Evolutionary conservation across 1,140 invertebrate genomes (phyloP), one percentile per base, ranked within the genome.

Genomic region (Campoletis sonorensis): DNA sequence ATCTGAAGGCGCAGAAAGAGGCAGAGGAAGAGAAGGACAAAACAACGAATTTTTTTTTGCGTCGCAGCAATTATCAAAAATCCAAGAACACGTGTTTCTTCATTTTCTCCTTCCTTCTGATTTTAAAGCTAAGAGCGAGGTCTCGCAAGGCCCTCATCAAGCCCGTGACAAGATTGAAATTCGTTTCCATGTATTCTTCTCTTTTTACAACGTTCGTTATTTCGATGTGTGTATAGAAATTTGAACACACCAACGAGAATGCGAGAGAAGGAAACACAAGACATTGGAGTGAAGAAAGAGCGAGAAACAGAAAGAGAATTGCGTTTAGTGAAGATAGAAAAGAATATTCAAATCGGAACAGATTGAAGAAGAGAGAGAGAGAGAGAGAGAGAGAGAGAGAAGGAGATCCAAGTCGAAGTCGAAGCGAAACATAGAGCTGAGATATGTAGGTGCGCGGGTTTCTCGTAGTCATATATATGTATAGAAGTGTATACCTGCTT

Each of bases 401-500:
- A 10, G 40, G 33, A 37, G 27, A 71, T 37, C 33, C 26, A 33
- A 37, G 23, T 58, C 49, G 37, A 33, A 51, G 33, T 45, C 67
- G 79, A 86, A 77, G 81, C 76, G 82, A 81, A 79, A 73, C 77
- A 61, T 83, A 75, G 30, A 16, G 23, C 61, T 40, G 81, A 83
- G 85, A 87, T 89, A 87, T 33, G 67, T 64, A 78, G 76, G 76
- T 67, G 61, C 76, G 45, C 11, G 82, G 84, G 30, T n/a, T n/a
- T 33, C 30, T 30, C 30, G 26, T 33, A 1, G 26, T 33, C 13
- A n/a, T 70, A 70, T 70, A 70, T 70, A 33, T 26, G 1, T 33
- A 33, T 88, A 30, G 84, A 13, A 67, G 83, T 82, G 82, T 86
- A 82, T 87, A 87, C 86, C 85, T 88, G 88, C 81, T 83, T 89